Evolutionary conservation across 2,113 vertebrate species (phyloP), one percentile per base, ranked within the genome.

Genomic region (Channa argus): DNA sequence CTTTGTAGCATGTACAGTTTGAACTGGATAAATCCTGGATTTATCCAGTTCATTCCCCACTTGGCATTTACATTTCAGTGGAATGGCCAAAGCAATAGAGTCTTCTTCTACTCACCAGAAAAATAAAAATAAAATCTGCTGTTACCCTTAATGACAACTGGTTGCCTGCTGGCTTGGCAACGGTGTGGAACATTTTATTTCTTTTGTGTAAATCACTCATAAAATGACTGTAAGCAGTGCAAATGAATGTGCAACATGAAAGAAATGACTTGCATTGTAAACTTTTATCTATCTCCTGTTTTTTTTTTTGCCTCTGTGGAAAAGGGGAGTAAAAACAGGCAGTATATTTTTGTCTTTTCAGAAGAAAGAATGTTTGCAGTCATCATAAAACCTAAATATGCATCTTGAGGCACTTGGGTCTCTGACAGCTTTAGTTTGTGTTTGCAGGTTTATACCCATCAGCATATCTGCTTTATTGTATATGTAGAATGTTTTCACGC

Each of bases 101-200:
- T 77, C 79, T 65, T 78, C 53, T 58, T 70, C 24, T 60, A 52
- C 60, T 70, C 71, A 41, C 79, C 82, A 74, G 85, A 71, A 84
- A 77, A 55, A 54, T 24, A 43, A 61, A 24, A 24, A 24, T 24
- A 1, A 24, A 24, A 24, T 24, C 24, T 24, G 24, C 24, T 24
- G 24, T 24, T 24, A 24, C 24, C 24, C 24, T 1, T 24, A 24
- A 24, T 24, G 24, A 24, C 24, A 24, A 24, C 49, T 52, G 15
- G 63, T 44, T 55, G 59, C 75, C 80, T 34, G 59, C 59, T 76
- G 76, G 77, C 83, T 74, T 6, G 8, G 37, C 83, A 87, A 89
- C 49, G 53, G 72, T 38, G 53, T 39, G 70, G 71, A 90, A 86
- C 83, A 61, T 86, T 82, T 87, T 74, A 84, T 78, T 71, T 73